Evolutionary conservation across 2,888 invertebrate genomes (phyloP).

Genomic region (Thecocarcelia acutangulata): DNA sequence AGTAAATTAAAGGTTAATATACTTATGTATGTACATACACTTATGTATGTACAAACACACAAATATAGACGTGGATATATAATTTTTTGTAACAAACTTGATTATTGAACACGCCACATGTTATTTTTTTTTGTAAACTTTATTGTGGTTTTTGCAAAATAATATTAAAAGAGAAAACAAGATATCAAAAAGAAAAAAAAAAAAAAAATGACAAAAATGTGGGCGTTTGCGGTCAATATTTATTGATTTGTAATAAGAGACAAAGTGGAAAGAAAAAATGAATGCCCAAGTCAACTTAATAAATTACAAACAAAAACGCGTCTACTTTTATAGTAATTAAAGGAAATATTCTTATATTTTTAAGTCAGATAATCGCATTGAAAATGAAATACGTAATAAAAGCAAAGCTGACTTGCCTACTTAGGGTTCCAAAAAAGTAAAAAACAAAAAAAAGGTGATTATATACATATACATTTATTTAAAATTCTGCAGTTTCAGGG

Average conservation of each 20-base stretch:
- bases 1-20: conserved; percentile 2
- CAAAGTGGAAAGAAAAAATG: not conserved
- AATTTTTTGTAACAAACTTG: conserved; percentile 29
- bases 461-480: no score
- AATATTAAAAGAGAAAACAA: not conserved
- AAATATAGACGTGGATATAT: no score
- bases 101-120: conserved; percentile 40
- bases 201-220: conserved; percentile 20
- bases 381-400: no score
- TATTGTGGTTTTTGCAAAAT: conserved; percentile 23
- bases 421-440: no score
- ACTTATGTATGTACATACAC: no score
- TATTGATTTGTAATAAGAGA: conserved; percentile 30
- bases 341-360: no score
- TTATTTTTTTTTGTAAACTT: not conserved
- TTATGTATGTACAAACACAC: not conserved
- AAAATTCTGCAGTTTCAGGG: no score
- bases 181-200: not conserved
- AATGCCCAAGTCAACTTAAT: not conserved
- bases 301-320: not conserved
- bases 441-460: no score
- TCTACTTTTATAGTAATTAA: no score
- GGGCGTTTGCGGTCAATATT: conserved; percentile 55
- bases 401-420: no score
- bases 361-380: no score